phyloP scores from a whole-genome alignment of 2,113 vertebrate species.

The Turdus rufiventris region DNA sequence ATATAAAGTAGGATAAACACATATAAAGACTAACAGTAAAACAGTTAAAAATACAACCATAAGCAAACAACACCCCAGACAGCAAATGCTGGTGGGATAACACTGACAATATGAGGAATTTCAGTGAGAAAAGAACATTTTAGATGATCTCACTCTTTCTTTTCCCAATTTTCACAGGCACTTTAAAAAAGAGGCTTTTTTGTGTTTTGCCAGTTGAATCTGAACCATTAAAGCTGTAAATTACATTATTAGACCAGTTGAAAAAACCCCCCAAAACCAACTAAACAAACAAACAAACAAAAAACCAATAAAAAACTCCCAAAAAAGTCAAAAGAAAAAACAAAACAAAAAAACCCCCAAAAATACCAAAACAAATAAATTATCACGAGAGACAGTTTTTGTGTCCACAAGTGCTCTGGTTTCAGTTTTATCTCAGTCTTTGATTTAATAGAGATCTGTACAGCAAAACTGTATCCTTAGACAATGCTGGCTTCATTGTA shows the following conservation, averaged over 20 bases:
- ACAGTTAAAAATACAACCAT: background rate
- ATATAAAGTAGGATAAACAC: background rate
- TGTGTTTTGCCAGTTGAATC: background rate
- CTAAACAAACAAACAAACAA: background rate
- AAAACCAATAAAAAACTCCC: background rate
- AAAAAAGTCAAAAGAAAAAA: background rate
- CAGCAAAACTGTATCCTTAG: background rate
- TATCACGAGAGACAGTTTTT: background rate
- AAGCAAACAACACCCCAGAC: background rate
- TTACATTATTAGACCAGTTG: background rate
- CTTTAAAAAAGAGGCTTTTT: background rate
- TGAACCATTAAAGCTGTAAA: background rate
- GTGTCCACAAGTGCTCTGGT: background rate
- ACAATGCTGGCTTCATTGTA: accelerated
- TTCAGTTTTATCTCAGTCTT: background rate
- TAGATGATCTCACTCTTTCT: background rate
- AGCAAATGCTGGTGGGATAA: background rate
- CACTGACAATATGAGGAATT: accelerated
- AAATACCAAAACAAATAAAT: background rate
- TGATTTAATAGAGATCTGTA: background rate
- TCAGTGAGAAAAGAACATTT: background rate
- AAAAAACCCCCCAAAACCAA: background rate
- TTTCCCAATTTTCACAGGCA: background rate
- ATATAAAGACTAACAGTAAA: background rate
- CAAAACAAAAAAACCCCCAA: background rate